Conservation (phyloP, 2,113 vertebrate species). For the Odontophorus gujanensis region DNA sequence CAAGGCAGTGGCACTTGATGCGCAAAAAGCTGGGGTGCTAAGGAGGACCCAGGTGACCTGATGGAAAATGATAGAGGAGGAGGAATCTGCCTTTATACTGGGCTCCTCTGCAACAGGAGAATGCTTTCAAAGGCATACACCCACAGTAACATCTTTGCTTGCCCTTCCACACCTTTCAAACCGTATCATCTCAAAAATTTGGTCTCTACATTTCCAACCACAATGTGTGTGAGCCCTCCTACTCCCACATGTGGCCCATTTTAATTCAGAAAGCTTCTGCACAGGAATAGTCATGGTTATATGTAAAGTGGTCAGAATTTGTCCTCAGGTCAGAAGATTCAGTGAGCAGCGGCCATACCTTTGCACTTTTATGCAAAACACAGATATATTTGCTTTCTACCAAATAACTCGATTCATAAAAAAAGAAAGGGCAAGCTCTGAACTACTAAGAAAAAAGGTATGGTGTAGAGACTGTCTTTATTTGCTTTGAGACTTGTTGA, state of each 20-base stretch:
- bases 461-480: neutral
- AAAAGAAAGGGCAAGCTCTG: neutral
- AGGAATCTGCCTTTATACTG: neutral
- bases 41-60: neutral
- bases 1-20: neutral
- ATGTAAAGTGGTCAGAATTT: neutral
- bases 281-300: neutral
- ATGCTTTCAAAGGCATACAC: neutral
- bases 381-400: neutral
- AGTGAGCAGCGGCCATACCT: neutral
- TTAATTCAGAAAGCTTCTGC: neutral
- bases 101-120: neutral
- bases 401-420: neutral
- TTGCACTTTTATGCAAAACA: neutral
- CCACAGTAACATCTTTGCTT: neutral
- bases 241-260: accelerated
- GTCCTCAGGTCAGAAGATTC: neutral
- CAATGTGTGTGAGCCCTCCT: accelerated
- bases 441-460: neutral
- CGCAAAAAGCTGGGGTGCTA: constrained; percentile 31
- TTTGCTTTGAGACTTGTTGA: neutral
- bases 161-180: neutral
- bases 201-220: neutral
- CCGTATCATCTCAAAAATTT: neutral
- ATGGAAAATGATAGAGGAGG: neutral